These are phyloP conservation scores for Turritopsis rubra DNA, from an alignment of 30 jellyfish, hydroid and myxozoan genomes.

Conservation along the genomic window DNA sequence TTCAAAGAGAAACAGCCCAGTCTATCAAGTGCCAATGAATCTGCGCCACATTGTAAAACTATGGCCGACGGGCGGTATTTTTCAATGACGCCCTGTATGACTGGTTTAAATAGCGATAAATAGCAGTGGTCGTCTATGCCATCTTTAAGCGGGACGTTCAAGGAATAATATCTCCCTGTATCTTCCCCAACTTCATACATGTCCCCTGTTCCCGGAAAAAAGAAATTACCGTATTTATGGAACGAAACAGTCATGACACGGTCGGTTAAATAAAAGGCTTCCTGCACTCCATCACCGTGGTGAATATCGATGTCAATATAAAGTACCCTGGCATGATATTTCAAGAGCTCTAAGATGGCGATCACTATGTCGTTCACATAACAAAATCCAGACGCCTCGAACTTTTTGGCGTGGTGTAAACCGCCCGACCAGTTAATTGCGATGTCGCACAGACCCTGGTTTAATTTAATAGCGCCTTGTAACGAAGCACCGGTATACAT, in stretches of 20 bases:
- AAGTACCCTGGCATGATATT: constrained; percentile 86
- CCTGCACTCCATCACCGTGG: constrained; percentile 99
- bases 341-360: constrained; percentile 87
- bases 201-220: constrained; percentile 99
- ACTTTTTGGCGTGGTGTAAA: constrained; percentile 94
- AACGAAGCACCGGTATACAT: constrained; percentile 95
- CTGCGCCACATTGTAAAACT: constrained; percentile 99
- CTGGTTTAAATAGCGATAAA: constrained; percentile 75
- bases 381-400: constrained; percentile 99
- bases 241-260: constrained; percentile 98
- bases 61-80: constrained; percentile 81
- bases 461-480: constrained; percentile 67
- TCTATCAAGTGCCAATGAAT: constrained; percentile 88
- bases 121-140: constrained; percentile 96
- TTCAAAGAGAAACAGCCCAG: constrained; percentile 90
- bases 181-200: constrained; percentile 94
- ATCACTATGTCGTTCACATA: constrained; percentile 94
- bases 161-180: constrained; percentile 76
- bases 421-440: constrained; percentile 99
- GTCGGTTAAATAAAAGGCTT: constrained; percentile 93
- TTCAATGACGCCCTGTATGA: constrained; percentile 82
- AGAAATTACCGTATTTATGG: constrained; percentile 85
- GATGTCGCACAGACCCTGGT: constrained; percentile 71
- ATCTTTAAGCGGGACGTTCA: constrained; percentile 88
- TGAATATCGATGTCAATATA: constrained; percentile 95